Base-by-base conservation (phyloP, 2,888 invertebrate species). In the Hyposoter dolosus region DNA sequence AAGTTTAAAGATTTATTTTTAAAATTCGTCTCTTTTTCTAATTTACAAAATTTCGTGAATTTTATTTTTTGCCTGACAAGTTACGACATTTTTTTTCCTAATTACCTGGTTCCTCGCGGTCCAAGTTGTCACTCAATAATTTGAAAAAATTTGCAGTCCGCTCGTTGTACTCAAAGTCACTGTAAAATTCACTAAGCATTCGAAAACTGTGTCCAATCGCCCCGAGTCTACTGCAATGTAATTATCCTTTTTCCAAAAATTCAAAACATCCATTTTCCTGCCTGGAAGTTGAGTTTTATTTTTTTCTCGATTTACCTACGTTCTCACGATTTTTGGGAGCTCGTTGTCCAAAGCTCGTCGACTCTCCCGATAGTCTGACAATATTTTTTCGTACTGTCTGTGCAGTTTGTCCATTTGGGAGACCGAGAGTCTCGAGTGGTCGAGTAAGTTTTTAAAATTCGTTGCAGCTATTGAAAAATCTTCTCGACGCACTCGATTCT, bases 371-470 rank as follows among this genome's bases (percentile, higher is more conserved):
- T 89, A 90, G 9, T 89, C 89, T 19, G 86, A 83, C 65, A 90
- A 66, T 75, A 91, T 91, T 3, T 47, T 60, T 17, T 90, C 87
- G 50, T 90, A 90, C 76, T 91, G 91, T 9, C 85, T 72, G 60
- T 87, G 88, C 63, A 91, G 72, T 72, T 91, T 91, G 45, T 90
- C 87, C 85, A 91, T 87, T 84, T 91, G 91, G 1, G 86, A 79
- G 0, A 86, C 9, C 19, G 89, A 89, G 32, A 91, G 82, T 79
- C 84, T 89, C 1, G 89, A 83, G 35, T 84, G 83, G 17, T 88
- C 83, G n/a, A 91, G 83, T 63, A 90, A 88, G 53, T 85, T 87
- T 69, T 89, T 89, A 3, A 91, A 91, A 74, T 91, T 91, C 56
- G 78, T 88, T 35, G 88, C 87, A 9, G 91, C 91, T 6, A 85